phyloP scores from a whole-genome alignment of 2,888 invertebrate species.

The Melanargia galathea region DNA sequence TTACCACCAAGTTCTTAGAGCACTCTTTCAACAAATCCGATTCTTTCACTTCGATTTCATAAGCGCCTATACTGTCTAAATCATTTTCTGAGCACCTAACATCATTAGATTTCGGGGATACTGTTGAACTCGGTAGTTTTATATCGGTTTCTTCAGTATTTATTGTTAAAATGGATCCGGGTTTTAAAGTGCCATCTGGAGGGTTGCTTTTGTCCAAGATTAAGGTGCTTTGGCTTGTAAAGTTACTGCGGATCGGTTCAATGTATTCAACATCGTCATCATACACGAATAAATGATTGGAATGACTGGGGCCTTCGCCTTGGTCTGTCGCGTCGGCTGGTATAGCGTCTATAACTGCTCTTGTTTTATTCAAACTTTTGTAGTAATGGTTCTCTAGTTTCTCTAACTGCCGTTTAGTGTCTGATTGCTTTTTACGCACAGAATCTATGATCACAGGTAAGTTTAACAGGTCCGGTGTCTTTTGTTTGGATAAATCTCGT shows the following conservation, averaged over 20 bases:
- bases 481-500: conserved; percentile 60
- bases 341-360: conserved; percentile 71
- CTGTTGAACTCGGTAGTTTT: conserved; percentile 71
- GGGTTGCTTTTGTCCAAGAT: conserved; percentile 70
- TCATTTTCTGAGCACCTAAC: conserved; percentile 55
- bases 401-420: conserved; percentile 72
- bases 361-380: conserved; percentile 66
- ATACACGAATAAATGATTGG: conserved; percentile 63
- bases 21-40: conserved; percentile 66
- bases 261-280: conserved; percentile 79
- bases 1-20: conserved; percentile 69
- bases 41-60: conserved; percentile 76
- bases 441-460: conserved; percentile 75
- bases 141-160: conserved; percentile 76
- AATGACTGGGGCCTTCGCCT: conserved; percentile 67
- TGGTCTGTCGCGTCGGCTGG: conserved; percentile 73
- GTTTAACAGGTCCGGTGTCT: conserved; percentile 74
- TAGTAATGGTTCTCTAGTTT: conserved; percentile 78
- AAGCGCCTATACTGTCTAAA: conserved; percentile 72
- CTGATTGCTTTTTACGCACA: conserved; percentile 72
- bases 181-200: conserved; percentile 52
- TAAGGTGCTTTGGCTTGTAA: conserved; percentile 76
- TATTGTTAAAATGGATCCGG: conserved; percentile 69
- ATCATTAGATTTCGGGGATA: conserved; percentile 68
- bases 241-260: conserved; percentile 77